Evolutionary conservation across 2,888 invertebrate species (phyloP), one percentile per base, ranked within the genome.

Genomic region (Agrochola litura): DNA sequence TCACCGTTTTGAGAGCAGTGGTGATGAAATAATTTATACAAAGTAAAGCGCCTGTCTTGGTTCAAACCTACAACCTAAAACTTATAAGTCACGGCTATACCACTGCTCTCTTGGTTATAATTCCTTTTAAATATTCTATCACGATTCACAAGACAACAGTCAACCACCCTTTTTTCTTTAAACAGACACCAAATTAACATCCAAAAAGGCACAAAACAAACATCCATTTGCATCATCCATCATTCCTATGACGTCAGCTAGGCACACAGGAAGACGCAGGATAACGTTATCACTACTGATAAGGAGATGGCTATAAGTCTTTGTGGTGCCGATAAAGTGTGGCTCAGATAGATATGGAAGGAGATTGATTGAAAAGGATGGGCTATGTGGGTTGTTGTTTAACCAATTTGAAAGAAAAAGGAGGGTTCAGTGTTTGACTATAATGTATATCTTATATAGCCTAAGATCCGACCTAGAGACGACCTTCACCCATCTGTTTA

Each of bases 261-360:
- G 73, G 82, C 76, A 82, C 70, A 86, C 86, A 86, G 86, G 80
- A 86, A 79, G 86, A 10, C 65, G 19, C 54, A 66, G 73, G 86
- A 79, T 73, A 79, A 37, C 41, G 22, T 86, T 80, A 86, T 86
- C 86, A 76, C 10, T 12, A 1, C n/a, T 68, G 84, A 86, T 83
- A 80, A 86, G 8, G 14, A 22, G 22, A 75, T 58, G 66, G 74
- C 80, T 75, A 77, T 85, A 85, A 73, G 80, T 85, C 86, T 80
- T 74, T 80, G 85, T 46, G 64, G 67, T 86, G 86, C 85, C 85
- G 86, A 85, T 85, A 83, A 77, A 52, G 19, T 37, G 73, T 16
- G 65, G 65, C 56, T 54, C 52, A 14, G 14, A 46, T n/a, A 82
- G 83, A 84, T 84, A 84, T 82, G 49, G 2, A 0, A 3, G 0